Percentiles rank a stretch among this genome's conserved stretches.
Conservation (phyloP, 2,113 vertebrate species). For the Machaerirhynchus nigripectus region DNA sequence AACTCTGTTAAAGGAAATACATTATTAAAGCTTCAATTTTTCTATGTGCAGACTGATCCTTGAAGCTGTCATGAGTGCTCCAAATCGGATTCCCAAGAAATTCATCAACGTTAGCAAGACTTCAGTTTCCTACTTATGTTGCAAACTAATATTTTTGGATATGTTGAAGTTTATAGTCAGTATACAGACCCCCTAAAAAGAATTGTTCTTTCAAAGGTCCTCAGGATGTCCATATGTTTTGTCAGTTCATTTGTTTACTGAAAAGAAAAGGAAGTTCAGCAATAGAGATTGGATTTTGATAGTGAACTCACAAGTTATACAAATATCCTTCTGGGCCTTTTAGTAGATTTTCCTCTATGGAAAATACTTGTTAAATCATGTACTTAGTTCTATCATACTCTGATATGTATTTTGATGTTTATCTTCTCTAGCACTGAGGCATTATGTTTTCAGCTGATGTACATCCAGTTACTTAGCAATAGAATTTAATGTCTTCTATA, state of each 20-base stretch:
- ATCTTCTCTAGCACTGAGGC: background rate
- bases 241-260: background rate
- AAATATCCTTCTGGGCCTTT: background rate
- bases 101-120: background rate
- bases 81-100: background rate
- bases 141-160: background rate
- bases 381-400: background rate
- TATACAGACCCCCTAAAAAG: background rate
- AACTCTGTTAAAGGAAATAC: background rate
- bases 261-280: background rate
- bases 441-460: background rate
- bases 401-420: background rate
- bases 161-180: background rate
- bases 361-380: background rate
- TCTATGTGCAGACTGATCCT: background rate
- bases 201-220: background rate
- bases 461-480: constrained; percentile 45
- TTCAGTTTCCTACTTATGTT: background rate
- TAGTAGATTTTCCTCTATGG: background rate
- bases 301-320: background rate
- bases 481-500: constrained; percentile 6
- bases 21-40: background rate
- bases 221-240: background rate
- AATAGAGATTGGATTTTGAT: background rate
- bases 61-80: background rate